Evolutionary conservation across 2,888 invertebrate species (phyloP).

Genomic region (Bursaphelenchus okinawaensis): DNA sequence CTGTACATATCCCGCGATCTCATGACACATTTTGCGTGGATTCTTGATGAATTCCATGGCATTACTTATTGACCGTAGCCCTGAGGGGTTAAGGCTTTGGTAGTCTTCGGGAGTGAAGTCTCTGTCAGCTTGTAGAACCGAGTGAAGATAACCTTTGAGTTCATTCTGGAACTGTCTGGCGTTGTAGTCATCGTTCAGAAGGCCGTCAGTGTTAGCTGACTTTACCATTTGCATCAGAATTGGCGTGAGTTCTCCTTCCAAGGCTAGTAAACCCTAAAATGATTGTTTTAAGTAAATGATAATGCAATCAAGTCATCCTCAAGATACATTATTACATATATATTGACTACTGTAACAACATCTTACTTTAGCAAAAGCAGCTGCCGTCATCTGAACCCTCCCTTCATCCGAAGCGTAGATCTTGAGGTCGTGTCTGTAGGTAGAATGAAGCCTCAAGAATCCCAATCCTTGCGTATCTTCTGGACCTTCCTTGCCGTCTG

Average conservation of each 20-base stretch:
- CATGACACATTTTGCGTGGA: conserved; percentile 84
- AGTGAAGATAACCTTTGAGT: conserved; percentile 53
- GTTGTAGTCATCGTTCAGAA: conserved; percentile 95
- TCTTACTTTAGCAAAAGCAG: conserved; percentile 88
- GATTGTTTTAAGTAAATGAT: no score
- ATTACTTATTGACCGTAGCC: conserved; percentile 80
- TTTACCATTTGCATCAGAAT: conserved; percentile 98
- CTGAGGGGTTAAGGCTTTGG: conserved; percentile 69
- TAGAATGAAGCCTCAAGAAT: conserved; percentile 86
- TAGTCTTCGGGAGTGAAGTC: conserved; percentile 63
- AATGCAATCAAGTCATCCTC: no score
- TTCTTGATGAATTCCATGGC: conserved; percentile 92
- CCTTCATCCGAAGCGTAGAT: conserved; percentile 99
- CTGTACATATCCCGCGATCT: conserved; percentile 64
- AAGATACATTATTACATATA: no score
- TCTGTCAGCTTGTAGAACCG: conserved; percentile 50
- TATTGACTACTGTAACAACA: no score
- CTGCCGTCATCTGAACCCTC: conserved; percentile 98
- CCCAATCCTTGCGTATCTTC: conserved; percentile 71
- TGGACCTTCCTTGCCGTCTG: conserved; percentile 50
- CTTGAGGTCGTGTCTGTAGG: conserved; percentile 95
- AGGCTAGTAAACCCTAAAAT: conserved; percentile 77
- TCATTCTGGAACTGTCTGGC: conserved; percentile 53
- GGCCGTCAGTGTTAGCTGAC: conserved; percentile 81
- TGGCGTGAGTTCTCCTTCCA: conserved; percentile 96